Conservation (phyloP, 1,140 invertebrate genomes). For the Leptonema lineaticorne region DNA sequence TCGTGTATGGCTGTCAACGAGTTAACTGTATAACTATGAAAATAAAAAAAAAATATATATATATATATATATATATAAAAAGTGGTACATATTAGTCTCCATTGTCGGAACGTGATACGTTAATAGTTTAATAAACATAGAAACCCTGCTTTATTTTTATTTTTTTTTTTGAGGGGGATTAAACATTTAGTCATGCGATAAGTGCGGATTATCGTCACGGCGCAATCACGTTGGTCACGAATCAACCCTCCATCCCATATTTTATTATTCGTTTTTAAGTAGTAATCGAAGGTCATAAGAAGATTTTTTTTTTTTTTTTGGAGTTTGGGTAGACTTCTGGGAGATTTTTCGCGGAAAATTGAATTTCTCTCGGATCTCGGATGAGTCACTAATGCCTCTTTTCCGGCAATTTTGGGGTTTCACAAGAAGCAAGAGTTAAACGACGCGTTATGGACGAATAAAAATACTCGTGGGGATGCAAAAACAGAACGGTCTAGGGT, state of each 20-base stretch:
- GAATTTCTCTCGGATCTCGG: background rate
- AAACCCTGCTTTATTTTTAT: background rate
- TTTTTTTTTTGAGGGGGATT: no score
- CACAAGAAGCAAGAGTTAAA: slow-evolving; percentile 36
- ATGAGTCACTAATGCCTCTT: slow-evolving; percentile 31
- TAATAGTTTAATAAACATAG: slow-evolving; percentile 24
- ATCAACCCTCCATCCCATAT: no score
- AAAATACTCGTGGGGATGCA: slow-evolving; percentile 30
- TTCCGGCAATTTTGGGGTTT: background rate
- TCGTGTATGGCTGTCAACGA: background rate
- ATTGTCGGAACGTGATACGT: slow-evolving; percentile 8
- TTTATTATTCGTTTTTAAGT: background rate
- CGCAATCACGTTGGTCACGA: no score
- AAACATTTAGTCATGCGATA: slow-evolving; percentile 17
- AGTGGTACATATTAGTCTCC: no score
- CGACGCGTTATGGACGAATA: slow-evolving; percentile 35
- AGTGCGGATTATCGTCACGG: background rate
- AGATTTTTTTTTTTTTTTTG: no score
- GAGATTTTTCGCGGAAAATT: background rate
- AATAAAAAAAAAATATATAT: background rate
- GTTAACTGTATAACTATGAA: background rate
- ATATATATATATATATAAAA: no score
- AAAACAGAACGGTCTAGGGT: slow-evolving; percentile 15
- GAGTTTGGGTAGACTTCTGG: background rate
- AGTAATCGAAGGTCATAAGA: background rate